Conservation (phyloP, 2,797 vertebrate species). For the Fratercula arctica region DNA sequence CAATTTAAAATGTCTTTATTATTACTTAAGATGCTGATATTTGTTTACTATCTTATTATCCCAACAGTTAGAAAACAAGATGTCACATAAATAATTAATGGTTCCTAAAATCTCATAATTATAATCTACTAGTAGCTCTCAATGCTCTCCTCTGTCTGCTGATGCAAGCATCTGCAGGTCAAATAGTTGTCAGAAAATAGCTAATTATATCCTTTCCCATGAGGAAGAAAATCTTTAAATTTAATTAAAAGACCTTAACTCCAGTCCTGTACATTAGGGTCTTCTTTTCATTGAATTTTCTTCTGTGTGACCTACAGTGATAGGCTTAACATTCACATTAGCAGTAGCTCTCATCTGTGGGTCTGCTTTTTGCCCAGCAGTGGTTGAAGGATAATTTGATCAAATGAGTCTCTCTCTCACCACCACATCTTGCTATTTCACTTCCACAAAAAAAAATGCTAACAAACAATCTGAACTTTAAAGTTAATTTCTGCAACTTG, state of each 20-base stretch:
- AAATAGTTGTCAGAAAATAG: slow-evolving; percentile 73
- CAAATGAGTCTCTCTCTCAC: slow-evolving; percentile 14
- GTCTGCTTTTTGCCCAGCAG: slow-evolving; percentile 37
- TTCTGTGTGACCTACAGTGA: slow-evolving; percentile 36
- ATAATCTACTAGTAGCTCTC: slow-evolving; percentile 60
- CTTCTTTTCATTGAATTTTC: slow-evolving; percentile 65
- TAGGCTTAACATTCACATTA: slow-evolving; percentile 54
- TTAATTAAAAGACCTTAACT: slow-evolving; percentile 78
- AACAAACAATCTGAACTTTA: slow-evolving; percentile 41
- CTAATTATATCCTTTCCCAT: slow-evolving; percentile 74
- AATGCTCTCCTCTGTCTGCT: slow-evolving; percentile 62
- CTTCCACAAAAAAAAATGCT: not conserved
- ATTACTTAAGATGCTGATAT: not conserved
- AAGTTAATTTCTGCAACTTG: slow-evolving; percentile 48
- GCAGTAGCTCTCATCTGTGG: slow-evolving; percentile 11
- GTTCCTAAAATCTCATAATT: slow-evolving; percentile 65
- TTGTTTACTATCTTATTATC: slow-evolving; percentile 16
- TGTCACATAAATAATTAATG: slow-evolving; percentile 57
- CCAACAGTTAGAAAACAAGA: slow-evolving; percentile 18
- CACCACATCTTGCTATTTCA: not conserved
- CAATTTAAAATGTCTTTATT: not conserved
- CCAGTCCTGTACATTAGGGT: slow-evolving; percentile 58
- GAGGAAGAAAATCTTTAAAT: slow-evolving; percentile 76
- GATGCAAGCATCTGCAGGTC: slow-evolving; percentile 72
- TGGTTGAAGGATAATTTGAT: slow-evolving; percentile 42